Evolutionary conservation across 1,140 invertebrate genomes (phyloP).

Genomic region (Andrena cerasifolii): DNA sequence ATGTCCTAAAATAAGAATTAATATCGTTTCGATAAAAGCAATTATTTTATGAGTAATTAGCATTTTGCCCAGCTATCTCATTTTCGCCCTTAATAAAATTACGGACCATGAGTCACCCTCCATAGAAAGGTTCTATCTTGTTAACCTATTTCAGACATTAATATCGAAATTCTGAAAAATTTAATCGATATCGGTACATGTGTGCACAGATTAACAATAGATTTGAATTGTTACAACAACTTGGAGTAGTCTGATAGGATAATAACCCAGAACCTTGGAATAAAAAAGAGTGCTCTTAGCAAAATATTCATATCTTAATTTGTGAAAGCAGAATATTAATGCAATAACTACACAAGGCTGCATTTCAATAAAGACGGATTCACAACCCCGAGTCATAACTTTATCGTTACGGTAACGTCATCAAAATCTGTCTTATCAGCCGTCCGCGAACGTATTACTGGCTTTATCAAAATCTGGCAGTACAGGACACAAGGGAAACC

Average conservation of each 20-base stretch:
- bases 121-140: background rate
- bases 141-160: background rate
- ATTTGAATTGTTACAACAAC: background rate
- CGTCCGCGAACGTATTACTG: background rate
- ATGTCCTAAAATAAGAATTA: no score
- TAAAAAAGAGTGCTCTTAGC: no score
- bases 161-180: background rate
- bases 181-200: background rate
- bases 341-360: background rate
- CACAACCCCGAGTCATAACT: background rate
- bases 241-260: background rate
- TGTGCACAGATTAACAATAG: background rate
- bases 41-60: background rate
- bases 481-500: background rate
- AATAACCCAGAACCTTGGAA: no score
- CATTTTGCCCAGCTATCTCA: background rate
- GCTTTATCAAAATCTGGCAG: background rate
- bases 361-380: background rate
- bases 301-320: no score
- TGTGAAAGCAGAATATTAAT: no score
- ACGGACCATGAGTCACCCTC: background rate
- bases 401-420: background rate
- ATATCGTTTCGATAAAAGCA: background rate
- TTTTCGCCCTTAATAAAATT: slow-evolving; percentile 12
- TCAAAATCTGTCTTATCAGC: slow-evolving; percentile 8